A percentile compares a stretch with the other conserved stretches of the same genome.
phyloP scores from a whole-genome alignment of 2,113 vertebrate genomes.

The Marmota monax region DNA sequence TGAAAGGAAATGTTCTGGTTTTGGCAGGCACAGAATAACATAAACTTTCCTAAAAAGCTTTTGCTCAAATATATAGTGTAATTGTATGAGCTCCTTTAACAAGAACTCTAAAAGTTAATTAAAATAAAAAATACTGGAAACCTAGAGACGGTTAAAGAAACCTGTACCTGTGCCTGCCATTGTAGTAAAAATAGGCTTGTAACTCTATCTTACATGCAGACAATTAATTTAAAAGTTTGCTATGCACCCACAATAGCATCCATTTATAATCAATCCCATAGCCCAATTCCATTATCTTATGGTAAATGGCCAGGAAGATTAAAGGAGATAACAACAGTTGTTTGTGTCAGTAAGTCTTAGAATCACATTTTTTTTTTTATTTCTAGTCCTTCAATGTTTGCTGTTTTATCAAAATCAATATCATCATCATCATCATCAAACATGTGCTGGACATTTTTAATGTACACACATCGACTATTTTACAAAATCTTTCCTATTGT shows the following conservation, averaged over 20 bases:
- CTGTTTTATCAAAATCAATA: not conserved
- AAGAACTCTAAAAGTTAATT: constrained; percentile 79
- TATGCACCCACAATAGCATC: not conserved
- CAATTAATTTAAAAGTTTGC: constrained; percentile 41
- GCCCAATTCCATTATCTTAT: not conserved
- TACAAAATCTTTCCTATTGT: not conserved
- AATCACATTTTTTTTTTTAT: not conserved
- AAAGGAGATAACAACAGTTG: not conserved
- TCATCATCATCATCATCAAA: not conserved
- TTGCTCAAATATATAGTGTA: constrained; percentile 78
- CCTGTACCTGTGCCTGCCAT: not conserved
- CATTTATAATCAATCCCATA: not conserved
- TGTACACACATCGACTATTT: not conserved
- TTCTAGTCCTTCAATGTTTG: not conserved
- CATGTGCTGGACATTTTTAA: not conserved
- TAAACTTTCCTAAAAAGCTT: constrained; percentile 57
- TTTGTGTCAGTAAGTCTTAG: not conserved
- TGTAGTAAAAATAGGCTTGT: constrained; percentile 29
- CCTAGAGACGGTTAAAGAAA: constrained; percentile 39
- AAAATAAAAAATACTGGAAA: constrained; percentile 80
- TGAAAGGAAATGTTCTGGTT: constrained; percentile 76
- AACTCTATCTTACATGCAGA: not conserved
- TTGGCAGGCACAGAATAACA: constrained; percentile 70
- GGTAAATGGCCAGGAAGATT: constrained; percentile 21
- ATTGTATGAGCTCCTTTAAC: constrained; percentile 80